Base-by-base conservation (phyloP, 2,888 invertebrate genomes). In the Prosapia bicincta region DNA sequence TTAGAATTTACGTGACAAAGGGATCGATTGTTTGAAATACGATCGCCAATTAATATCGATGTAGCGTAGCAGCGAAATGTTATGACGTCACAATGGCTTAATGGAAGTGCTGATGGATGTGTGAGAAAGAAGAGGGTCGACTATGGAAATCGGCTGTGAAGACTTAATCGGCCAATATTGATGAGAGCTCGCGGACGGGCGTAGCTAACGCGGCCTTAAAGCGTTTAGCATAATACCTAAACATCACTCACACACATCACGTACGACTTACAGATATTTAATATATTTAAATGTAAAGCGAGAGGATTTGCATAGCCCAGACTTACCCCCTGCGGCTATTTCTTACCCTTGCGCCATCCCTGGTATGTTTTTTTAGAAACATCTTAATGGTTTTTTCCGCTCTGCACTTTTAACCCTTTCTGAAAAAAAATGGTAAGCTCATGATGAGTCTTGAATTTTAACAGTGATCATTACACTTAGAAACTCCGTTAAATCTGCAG, bases 351-450 rank as follows among this genome's bases (percentile, higher is more conserved):
- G 2, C 54, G 20, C 54, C 54, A 54, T 54, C 54, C 54, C 54
- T 54, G 5, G 54, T n/a, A 10, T 54, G 54, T 54, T 68, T 54
- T 69, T 74, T 24, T 69, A 7, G 28, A 65, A 15, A 32, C 69
- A 65, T 74, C 43, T 54, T 54, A 54, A 54, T 26, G 74, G 13
- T 65, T 74, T 74, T n/a, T 74, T 74, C 43, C 54, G 54, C 54
- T 20, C 54, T 54, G 54, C n/a, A 20, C 54, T 54, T 54, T 20
- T 69, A 69, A 69, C 74, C 74, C 69, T 74, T 32, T 69, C 6
- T 6, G n/a, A 13, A 54, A 74, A 74, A 74, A 74, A 74, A 28
- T 30, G 74, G 69, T 74, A 74, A 74, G 74, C 74, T 74, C 69
- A 54, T 69, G 74, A 74, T 74, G 74, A 54, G 72, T 28, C 71